Base-by-base conservation (phyloP, 2,888 invertebrate genomes). In the Eupithecia inturbata region DNA sequence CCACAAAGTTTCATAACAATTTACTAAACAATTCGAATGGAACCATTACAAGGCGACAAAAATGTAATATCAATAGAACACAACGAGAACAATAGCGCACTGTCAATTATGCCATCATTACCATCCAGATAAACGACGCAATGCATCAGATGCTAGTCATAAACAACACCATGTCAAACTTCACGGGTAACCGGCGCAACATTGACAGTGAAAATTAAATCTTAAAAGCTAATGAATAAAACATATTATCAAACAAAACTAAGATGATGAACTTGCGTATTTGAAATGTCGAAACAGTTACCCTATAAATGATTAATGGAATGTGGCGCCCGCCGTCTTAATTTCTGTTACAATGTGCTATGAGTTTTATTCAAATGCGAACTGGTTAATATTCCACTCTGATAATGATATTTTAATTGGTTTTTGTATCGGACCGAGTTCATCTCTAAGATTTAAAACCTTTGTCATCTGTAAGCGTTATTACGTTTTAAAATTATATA, bases 81-180 rank as follows among this genome's bases (percentile, higher is more conserved):
- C 93, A 92, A 93, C 92, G 86, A 92, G 89, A 92, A 94, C 93
- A 94, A 94, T 94, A 92, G 93, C 92, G 91, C 88, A 88, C 91
- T 93, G 93, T 94, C 94, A 93, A 93, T 94, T 94, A 94, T 93
- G 88, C 92, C 91, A 92, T 94, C 92, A 94, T 94, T 94, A 94
- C 90, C 92, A 93, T 94, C 91, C 86, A 91, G 90, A 93, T 92
- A 92, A 92, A 93, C 90, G 89, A 89, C 89, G 89, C 90, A 92
- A 91, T 91, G 89, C 91, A 92, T 93, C 91, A 89, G 90, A 91
- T 89, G 91, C 88, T 89, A 88, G 89, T 90, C 87, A 85, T 91
- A 91, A 91, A 90, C 89, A 90, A 91, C 89, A 92, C 83, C 87
- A 89, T 88, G 90, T 90, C 90, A 89, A 78, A 88, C 85, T 87